Conservation (phyloP, 2,113 vertebrate genomes). For the Catharus fuscescens region DNA sequence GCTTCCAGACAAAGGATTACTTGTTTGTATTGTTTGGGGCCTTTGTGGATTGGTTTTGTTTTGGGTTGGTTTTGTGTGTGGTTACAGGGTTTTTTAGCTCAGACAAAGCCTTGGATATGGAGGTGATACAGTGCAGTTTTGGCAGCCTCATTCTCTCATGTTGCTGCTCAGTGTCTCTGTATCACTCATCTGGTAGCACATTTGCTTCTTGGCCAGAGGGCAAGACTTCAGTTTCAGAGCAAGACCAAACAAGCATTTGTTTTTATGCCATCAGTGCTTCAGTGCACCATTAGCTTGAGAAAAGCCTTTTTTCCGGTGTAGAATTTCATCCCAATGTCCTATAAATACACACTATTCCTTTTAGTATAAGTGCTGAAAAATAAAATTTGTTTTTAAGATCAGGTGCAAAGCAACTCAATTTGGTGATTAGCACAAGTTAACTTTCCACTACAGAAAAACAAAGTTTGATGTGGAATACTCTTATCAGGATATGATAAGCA, state of each 20-base stretch:
- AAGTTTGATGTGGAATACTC: background rate
- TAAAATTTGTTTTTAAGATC: background rate
- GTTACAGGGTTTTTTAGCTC: background rate
- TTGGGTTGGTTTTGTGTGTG: background rate
- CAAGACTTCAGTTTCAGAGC: constrained; percentile 21
- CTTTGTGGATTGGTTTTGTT: background rate
- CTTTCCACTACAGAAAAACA: background rate
- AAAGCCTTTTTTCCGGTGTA: background rate
- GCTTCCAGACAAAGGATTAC: background rate
- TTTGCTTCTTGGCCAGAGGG: constrained; percentile 53
- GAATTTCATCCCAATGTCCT: background rate
- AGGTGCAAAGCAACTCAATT: background rate
- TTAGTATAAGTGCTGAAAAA: background rate
- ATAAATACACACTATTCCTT: background rate
- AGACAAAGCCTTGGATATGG: constrained; percentile 46
- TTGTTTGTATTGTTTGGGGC: background rate
- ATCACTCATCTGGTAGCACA: constrained; percentile 55
- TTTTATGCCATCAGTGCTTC: background rate
- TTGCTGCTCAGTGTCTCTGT: constrained; percentile 6
- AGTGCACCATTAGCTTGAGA: background rate
- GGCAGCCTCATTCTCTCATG: background rate
- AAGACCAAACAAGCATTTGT: constrained; percentile 60
- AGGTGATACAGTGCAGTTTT: constrained; percentile 16
- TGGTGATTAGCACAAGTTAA: background rate
- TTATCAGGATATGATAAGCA: background rate